Evolutionary conservation across 2,888 invertebrate genomes (phyloP), one percentile per base, ranked within the genome.

Genomic region (Lamellibrachia satsuma): DNA sequence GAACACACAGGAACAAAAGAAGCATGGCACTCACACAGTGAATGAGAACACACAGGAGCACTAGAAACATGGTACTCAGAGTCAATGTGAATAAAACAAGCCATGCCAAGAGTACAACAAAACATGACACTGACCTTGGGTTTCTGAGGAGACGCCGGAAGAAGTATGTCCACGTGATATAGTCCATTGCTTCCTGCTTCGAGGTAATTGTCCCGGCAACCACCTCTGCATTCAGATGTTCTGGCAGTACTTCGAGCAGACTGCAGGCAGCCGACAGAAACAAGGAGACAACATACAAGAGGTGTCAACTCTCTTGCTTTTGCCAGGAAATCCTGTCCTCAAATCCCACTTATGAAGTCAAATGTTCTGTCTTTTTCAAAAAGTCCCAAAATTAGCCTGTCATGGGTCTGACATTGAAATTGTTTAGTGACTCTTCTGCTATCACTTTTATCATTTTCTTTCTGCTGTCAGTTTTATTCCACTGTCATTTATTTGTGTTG

Each of bases 161-260:
- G 97, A 99, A 99, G 96, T 99, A 99, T 0, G 99, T 99, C 98
- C 99, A 99, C 0, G 99, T 99, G 94, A 99, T 97, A 97, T 99
- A 99, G 96, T 99, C 99, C 93, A 99, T 97, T 92, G 99, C 98
- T 95, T 99, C 98, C 96, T 98, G 98, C 96, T 98, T 99, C 0
- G 98, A 98, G 94, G 97, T 97, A n/a, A 99, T 98, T 0, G 99
- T 99, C 92, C 99, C 99, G 52, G 99, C 98, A 0, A 99, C 97
- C 91, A 97, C 96, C 96, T 99, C 99, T 0, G 99, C 99, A 97
- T 99, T 99, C 94, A 99, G 97, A 97, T 99, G 99, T 97, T 99
- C 99, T 0, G 99, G 98, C 92, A 99, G 96, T 0, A 99, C 99
- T 93, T 98, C 97, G 7, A 99, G 97, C 90, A 99, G 97, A 96